Conservation (phyloP, 2,888 invertebrate species). For the Oligia strigilis region DNA sequence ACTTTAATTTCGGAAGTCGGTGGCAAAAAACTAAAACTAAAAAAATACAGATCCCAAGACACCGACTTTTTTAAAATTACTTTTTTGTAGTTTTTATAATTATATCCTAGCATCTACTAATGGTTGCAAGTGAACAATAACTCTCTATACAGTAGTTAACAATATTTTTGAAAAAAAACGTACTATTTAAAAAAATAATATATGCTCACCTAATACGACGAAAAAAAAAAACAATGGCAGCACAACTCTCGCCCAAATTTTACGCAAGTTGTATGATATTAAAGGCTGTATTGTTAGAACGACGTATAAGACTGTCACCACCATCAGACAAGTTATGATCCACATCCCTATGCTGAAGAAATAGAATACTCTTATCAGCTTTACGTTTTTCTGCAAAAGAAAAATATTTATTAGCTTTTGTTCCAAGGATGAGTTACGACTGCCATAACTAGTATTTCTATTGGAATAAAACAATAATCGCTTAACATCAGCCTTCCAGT, state of each 20-base stretch:
- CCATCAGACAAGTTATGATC: not conserved
- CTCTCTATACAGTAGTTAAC: not conserved
- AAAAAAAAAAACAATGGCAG: not conserved
- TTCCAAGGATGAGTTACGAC: not conserved
- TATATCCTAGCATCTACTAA: not conserved
- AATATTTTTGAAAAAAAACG: not conserved
- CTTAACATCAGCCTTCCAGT: too few species aligned
- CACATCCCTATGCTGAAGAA: conserved; percentile 16
- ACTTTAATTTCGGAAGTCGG: too few species aligned
- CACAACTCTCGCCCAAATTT: rapidly evolving
- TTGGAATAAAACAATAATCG: not conserved
- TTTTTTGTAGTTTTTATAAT: too few species aligned
- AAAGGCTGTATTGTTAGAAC: not conserved
- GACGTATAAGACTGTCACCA: not conserved
- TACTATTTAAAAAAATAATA: not conserved
- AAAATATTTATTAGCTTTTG: not conserved
- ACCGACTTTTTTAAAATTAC: too few species aligned
- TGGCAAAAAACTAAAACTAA: too few species aligned
- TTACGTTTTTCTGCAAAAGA: conserved; percentile 41
- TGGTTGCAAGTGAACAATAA: not conserved
- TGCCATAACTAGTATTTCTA: not conserved
- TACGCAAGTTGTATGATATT: rapidly evolving
- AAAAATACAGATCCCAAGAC: too few species aligned
- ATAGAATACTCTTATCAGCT: conserved; percentile 21
- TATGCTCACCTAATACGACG: conserved; percentile 9